These are phyloP conservation scores for Bombylius major DNA, from an alignment of 2,888 invertebrate genomes.

Conservation along the genomic window DNA sequence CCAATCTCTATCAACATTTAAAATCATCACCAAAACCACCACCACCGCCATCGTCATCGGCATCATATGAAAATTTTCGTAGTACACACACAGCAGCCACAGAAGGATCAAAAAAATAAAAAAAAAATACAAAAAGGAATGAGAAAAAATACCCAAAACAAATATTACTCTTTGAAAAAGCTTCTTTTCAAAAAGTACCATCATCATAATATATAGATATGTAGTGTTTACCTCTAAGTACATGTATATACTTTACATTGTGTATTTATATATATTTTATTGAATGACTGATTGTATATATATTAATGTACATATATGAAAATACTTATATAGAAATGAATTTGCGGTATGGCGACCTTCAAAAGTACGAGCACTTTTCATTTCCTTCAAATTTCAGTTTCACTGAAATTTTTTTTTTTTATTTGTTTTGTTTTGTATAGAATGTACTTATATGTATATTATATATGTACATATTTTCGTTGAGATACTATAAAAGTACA, in stretches of 20 bases:
- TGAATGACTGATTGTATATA: background rate
- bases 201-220: background rate
- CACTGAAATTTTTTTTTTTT: background rate
- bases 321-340: background rate
- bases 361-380: background rate
- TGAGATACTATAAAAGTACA: no score
- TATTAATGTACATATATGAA: background rate
- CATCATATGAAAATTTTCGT: no score
- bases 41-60: background rate
- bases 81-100: background rate
- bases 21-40: background rate
- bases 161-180: background rate
- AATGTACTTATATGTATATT: background rate
- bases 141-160: background rate
- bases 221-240: background rate
- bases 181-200: background rate
- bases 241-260: background rate
- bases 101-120: background rate
- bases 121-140: background rate
- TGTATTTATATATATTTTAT: background rate
- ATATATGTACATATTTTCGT: no score
- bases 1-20: no score
- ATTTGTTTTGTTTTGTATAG: no score
- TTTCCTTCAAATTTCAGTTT: background rate
- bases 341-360: no score